phyloP scores from a whole-genome alignment of 2,888 invertebrate species.

The Trichogramma dendrolimi region DNA sequence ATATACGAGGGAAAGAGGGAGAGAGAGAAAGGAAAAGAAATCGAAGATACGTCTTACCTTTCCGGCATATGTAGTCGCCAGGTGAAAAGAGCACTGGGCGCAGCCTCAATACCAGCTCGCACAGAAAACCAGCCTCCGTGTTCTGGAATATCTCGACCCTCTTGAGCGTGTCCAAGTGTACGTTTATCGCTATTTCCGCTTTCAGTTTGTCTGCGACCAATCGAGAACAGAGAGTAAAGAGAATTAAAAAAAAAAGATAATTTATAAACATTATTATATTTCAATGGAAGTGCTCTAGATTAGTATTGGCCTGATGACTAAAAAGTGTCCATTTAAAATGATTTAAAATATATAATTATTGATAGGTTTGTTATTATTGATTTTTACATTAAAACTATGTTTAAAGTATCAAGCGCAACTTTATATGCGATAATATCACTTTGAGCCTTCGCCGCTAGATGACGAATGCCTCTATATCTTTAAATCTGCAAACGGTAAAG shows the following conservation, averaged over 20 bases:
- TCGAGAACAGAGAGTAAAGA: neutral
- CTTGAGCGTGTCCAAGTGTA: slow-evolving; percentile 95
- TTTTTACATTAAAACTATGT: no score
- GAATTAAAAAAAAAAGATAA: neutral
- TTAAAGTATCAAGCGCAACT: no score
- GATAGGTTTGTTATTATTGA: no score
- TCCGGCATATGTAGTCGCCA: slow-evolving; percentile 97
- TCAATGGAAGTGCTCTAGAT: no score
- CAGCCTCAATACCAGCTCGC: slow-evolving; percentile 90
- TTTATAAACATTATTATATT: no score
- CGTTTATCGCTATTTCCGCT: slow-evolving; percentile 98
- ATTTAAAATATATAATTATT: no score
- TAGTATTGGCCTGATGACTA: no score
- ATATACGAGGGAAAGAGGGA: neutral
- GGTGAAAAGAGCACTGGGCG: slow-evolving; percentile 96
- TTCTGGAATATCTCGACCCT: slow-evolving; percentile 99
- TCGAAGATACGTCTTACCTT: slow-evolving; percentile 67
- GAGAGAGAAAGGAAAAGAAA: neutral
- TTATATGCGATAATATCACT: no score
- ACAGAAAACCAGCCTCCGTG: slow-evolving; percentile 97
- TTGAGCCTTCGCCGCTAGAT: no score
- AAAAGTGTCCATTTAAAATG: no score
- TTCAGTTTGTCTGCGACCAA: slow-evolving; percentile 78
- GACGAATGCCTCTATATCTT: no score
- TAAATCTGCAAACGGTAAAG: no score